A percentile compares a stretch with the other conserved stretches of the same genome.
Evolutionary conservation across 2,797 vertebrate genomes (phyloP).

Genomic region (Crotalus adamanteus): DNA sequence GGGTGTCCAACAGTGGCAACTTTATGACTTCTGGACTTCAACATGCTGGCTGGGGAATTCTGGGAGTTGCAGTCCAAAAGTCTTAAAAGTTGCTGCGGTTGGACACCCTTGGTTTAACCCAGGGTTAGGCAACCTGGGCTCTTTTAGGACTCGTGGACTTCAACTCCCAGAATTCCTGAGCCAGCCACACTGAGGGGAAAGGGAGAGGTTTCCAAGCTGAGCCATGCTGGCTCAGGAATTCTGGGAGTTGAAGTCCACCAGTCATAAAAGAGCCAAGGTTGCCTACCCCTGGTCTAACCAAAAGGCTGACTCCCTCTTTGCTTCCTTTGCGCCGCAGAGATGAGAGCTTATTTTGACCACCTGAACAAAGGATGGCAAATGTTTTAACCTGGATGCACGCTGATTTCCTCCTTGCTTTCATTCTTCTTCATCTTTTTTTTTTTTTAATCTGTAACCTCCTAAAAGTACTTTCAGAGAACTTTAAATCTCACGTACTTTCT

Average conservation of each 20-base stretch:
- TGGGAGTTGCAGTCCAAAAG: not conserved
- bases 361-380: not conserved
- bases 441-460: not conserved
- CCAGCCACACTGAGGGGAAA: too few relatives aligned
- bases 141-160: too few relatives aligned
- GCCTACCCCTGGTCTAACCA: not conserved
- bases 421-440: not conserved
- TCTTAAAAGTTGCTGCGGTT: not conserved
- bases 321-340: not conserved
- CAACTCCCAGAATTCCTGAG: too few relatives aligned
- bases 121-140: too few relatives aligned
- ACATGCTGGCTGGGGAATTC: not conserved
- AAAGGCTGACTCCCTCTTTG: conserved; percentile 24
- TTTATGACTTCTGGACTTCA: not conserved
- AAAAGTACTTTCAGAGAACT: not conserved
- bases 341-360: conserved; percentile 4
- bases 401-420: not conserved
- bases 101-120: not conserved
- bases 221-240: too few relatives aligned
- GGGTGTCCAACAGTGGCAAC: not conserved
- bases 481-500: not conserved
- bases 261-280: too few relatives aligned
- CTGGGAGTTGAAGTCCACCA: too few relatives aligned
- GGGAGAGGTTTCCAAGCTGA: too few relatives aligned
- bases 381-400: not conserved